phyloP scores from a whole-genome alignment of 1,140 invertebrate species.

The Leptinotarsa texana region DNA sequence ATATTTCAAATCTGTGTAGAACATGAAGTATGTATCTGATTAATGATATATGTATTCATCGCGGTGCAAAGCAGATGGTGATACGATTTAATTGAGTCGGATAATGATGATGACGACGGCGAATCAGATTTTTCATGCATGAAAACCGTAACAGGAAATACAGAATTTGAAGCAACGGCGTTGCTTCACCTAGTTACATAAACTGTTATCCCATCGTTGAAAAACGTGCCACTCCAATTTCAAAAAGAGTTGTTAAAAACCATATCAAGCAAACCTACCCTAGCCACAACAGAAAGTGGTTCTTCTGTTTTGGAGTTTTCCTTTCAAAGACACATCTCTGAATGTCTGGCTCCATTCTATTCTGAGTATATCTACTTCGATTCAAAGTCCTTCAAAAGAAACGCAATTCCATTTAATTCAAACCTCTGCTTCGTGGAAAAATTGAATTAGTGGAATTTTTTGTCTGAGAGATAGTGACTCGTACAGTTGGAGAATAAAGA shows the following conservation, averaged over 20 bases:
- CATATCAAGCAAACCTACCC: too few relatives aligned
- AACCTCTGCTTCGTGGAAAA: neutral
- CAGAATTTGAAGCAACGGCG: too few relatives aligned
- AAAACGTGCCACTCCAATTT: too few relatives aligned
- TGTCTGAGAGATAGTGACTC: neutral
- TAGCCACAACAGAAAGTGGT: too few relatives aligned
- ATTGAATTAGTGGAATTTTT: neutral
- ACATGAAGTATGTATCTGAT: neutral
- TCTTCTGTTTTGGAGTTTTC: too few relatives aligned
- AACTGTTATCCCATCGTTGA: too few relatives aligned
- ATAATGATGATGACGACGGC: neutral
- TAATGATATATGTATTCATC: neutral
- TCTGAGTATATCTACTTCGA: neutral
- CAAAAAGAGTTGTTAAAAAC: too few relatives aligned
- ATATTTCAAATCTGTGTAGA: too few relatives aligned
- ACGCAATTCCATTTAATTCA: neutral
- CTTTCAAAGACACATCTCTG: too few relatives aligned
- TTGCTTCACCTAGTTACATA: too few relatives aligned
- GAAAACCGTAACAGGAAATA: too few relatives aligned
- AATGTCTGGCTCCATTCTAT: neutral
- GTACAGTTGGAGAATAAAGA: neutral
- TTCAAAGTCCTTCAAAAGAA: neutral
- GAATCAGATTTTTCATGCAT: neutral
- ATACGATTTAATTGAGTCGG: constrained; percentile 6
- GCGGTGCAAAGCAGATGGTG: neutral